Base-by-base conservation (phyloP, 35 echinoderm and acorn worm genomes). In the Apostichopus californicus region DNA sequence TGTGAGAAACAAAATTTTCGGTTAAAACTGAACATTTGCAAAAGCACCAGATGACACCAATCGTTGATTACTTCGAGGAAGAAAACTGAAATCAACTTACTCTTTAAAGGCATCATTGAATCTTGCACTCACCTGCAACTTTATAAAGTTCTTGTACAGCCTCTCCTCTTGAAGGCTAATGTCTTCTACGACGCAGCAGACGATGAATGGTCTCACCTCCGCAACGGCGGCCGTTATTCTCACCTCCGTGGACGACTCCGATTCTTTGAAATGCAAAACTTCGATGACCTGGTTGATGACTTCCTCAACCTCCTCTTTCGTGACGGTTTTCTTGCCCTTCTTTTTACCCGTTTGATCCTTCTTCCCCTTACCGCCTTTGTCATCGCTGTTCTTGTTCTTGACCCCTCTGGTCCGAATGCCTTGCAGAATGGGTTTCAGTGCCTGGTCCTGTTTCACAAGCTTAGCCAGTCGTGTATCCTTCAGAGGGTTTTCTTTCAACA, bases 131-230 rank as follows among this genome's bases (percentile, higher is more conserved):
- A 96, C 95, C 95, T 99, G 97, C 56, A 93, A 79, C 65, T 92
- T 86, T 25, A 99, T 96, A 83, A 99, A 99, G 90, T 95, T 53
- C 55, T 99, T 99, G 89, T 94, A 96, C 20, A 73, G 58, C 8
- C 63, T 93, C 5, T 93, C 97, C 10, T 91, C 56, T 15, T 91
- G 81, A 25, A 99, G 64, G 79, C 94, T 78, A 57, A 96, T 80
- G 81, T 99, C 79, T 57, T 81, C 91, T 55, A 99, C 93, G 13
- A 96, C 83, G 68, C 97, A 99, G 73, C 97, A 99, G 6, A 96
- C 95, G 85, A 96, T 96, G 77, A 91, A 99, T 0, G 97, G 93
- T 18, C 97, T 77, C 28, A 99, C 92, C 61, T 60, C 59, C 10
- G 60, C 90, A 8, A 96, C 93, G 23, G 88, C 88, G 55, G 94